Evolutionary conservation across 2,113 vertebrate species (phyloP), one percentile per base, ranked within the genome.

Genomic region (Ceyx cyanopectus): DNA sequence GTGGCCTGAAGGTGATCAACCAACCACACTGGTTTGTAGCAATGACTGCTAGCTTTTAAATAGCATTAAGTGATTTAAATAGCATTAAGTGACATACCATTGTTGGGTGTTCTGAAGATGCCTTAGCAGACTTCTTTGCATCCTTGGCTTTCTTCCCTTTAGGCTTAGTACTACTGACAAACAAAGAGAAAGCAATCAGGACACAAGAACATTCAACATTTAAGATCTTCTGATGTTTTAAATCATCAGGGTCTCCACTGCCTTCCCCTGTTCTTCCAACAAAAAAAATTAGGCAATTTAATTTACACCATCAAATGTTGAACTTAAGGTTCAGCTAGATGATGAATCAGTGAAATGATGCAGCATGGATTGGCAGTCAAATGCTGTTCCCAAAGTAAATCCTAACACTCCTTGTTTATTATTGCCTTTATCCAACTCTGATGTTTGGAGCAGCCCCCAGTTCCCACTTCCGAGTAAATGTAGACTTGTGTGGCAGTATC

Each of bases 141-240:
- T 99, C 99, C 97, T 99, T 99, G 85, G 97, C 95, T 96, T 99
- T 99, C 93, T 99, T 99, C 65, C 94, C 98, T 97, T 99, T 99
- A 9, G 96, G 89, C 91, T 98, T 99, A 74, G 93, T 94, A 88
- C 97, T 97, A 97, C 98, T 98, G 89, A 57, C 78, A 91, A 67
- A 92, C 41, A 96, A 68, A 87, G 81, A 65, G 60, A 95, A 91
- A 81, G 6, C 22, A 76, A 66, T 96, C 50, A 90, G 57, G 8
- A 15, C 76, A 20, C 5, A 46, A 8, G 12, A 88, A 85, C 26
- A 62, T 54, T 54, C 29, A 40, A 23, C 5, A 21, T 46, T 54
- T 51, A 74, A 29, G 8, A 73, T 12, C 30, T 24, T 66, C 17
- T 56, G 3, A 90, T 4, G 1, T 66, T 89, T 80, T 46, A 37